A percentile compares a stretch with the other conserved stretches of the same genome.
phyloP scores from a whole-genome alignment of 2,113 vertebrate genomes.

The Dendrocopos noguchii region DNA sequence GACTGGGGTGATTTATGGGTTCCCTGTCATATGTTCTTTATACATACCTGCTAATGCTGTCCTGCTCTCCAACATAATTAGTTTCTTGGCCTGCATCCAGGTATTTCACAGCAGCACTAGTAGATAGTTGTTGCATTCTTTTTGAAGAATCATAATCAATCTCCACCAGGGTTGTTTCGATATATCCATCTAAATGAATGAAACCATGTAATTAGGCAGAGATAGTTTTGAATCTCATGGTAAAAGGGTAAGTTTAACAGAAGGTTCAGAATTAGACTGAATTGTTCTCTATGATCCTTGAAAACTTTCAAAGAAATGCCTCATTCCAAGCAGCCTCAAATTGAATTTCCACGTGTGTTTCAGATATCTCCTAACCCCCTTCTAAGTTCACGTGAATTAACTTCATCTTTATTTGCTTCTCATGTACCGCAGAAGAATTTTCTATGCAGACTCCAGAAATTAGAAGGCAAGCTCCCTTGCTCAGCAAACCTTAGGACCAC shows the following conservation, averaged over 20 bases:
- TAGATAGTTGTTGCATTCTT: slow-evolving; percentile 69
- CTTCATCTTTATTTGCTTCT: background rate
- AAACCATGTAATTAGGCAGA: background rate
- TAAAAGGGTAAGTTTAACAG: background rate
- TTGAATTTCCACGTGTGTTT: background rate
- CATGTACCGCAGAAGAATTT: background rate
- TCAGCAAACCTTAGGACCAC: background rate
- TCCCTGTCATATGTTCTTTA: background rate
- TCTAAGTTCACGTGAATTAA: background rate
- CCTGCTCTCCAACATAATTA: slow-evolving; percentile 85
- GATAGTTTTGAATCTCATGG: background rate
- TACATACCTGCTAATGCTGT: slow-evolving; percentile 75
- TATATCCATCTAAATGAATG: slow-evolving; percentile 86
- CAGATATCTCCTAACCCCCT: background rate
- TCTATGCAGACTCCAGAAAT: background rate
- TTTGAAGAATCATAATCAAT: slow-evolving; percentile 89
- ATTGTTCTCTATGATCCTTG: background rate
- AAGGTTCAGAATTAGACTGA: background rate
- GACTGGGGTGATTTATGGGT: background rate
- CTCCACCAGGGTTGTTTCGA: slow-evolving; percentile 88
- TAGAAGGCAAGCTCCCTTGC: background rate
- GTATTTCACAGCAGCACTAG: background rate
- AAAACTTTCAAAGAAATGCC: background rate
- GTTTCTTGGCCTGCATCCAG: slow-evolving; percentile 79
- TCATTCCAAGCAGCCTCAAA: background rate